phyloP scores from a whole-genome alignment of 2,888 invertebrate species.

The Latrodectus hesperus region DNA sequence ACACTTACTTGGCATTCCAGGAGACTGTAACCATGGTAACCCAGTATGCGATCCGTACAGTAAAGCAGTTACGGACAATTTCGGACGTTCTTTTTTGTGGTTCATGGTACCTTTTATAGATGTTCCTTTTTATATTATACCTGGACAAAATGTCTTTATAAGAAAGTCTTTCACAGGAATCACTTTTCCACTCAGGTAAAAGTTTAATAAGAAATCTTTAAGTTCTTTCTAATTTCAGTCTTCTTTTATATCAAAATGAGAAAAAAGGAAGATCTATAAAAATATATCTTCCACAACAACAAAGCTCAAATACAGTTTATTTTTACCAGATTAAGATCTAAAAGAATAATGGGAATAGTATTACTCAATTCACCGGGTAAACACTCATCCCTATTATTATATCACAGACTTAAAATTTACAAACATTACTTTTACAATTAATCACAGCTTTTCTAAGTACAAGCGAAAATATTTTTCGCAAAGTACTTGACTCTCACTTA shows the following conservation, averaged over 20 bases:
- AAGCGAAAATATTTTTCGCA: background rate
- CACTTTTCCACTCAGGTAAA: no score
- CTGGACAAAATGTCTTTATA: no score
- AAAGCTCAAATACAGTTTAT: background rate
- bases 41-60: slow-evolving; percentile 68
- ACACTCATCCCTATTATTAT: slow-evolving; percentile 42
- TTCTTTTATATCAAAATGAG: no score
- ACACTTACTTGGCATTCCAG: slow-evolving; percentile 45
- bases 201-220: no score
- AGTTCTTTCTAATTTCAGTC: no score
- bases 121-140: no score
- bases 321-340: slow-evolving; percentile 2
- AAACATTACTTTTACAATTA: background rate
- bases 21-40: slow-evolving; percentile 55
- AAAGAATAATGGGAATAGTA: background rate
- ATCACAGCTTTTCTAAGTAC: slow-evolving; percentile 10
- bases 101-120: slow-evolving; percentile 32
- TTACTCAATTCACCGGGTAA: slow-evolving; percentile 44
- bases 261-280: no score
- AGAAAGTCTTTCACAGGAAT: no score
- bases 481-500: slow-evolving; percentile 18
- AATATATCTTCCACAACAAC: no score
- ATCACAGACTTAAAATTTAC: slow-evolving; percentile 40
- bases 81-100: slow-evolving; percentile 89
- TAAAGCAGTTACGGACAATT: slow-evolving; percentile 86